Percentiles rank a stretch among this genome's conserved stretches.
Evolutionary conservation across 2,888 invertebrate species (phyloP).

Genomic region (Deilephila porcellus): DNA sequence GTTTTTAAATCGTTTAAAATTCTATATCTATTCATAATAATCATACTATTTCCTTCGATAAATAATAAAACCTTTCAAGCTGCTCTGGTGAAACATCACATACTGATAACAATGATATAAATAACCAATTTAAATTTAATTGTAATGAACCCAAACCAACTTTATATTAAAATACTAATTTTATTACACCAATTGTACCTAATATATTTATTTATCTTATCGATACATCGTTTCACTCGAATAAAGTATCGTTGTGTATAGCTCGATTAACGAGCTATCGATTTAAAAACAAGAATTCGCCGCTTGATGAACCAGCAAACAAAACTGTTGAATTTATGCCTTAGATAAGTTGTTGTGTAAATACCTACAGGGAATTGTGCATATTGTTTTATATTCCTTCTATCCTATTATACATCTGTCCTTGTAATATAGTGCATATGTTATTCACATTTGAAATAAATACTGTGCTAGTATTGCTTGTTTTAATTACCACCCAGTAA

Average conservation of each 20-base stretch:
- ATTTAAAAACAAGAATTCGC: background rate
- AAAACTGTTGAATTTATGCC: constrained; percentile 44
- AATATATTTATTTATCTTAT: background rate
- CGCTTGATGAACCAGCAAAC: constrained; percentile 13
- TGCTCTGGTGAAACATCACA: constrained; percentile 4
- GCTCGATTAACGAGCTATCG: background rate
- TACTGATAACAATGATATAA: background rate
- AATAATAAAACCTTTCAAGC: background rate
- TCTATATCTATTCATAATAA: constrained; percentile 4
- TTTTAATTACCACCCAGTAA: constrained; percentile 27
- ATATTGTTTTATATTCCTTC: constrained; percentile 65
- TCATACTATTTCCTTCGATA: background rate
- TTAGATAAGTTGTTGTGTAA: constrained; percentile 64
- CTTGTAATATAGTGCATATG: constrained; percentile 60
- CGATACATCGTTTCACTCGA: background rate
- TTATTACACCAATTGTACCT: constrained; percentile 24
- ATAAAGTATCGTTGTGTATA: background rate
- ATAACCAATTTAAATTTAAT: background rate
- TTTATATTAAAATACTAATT: background rate
- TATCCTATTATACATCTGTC: constrained; percentile 57
- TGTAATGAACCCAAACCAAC: background rate
- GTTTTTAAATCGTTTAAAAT: constrained; percentile 1
- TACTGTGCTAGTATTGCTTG: constrained; percentile 56
- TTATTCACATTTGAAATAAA: constrained; percentile 65
- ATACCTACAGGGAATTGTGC: constrained; percentile 74